Evolutionary conservation across 2,113 vertebrate species (phyloP).

Genomic region (Crotalus horridus): DNA sequence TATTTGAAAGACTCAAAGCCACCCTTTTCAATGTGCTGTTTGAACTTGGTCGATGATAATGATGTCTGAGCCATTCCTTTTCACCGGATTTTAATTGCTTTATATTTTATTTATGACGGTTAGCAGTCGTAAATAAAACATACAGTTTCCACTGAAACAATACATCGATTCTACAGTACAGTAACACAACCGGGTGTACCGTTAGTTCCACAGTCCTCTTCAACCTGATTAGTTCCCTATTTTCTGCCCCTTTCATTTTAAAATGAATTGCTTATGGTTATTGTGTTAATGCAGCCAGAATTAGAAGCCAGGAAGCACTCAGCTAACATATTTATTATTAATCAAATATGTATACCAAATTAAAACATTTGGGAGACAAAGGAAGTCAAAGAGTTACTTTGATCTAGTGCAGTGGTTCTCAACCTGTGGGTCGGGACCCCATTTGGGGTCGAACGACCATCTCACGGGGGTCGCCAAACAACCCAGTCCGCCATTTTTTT

Average conservation of each 20-base stretch:
- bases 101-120: background rate
- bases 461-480: too few relatives aligned
- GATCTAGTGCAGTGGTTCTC: background rate
- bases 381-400: background rate
- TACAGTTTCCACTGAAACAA: background rate
- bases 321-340: background rate
- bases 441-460: too few relatives aligned
- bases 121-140: background rate
- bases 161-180: background rate
- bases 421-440: too few relatives aligned
- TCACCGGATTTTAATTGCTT: background rate
- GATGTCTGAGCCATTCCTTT: background rate
- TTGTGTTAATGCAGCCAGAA: background rate
- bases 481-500: too few relatives aligned
- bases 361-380: background rate
- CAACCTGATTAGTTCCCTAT: background rate
- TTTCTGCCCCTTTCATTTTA: background rate
- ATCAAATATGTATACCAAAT: background rate
- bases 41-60: background rate
- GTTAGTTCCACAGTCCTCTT: background rate
- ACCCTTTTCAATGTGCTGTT: background rate
- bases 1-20: background rate
- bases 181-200: background rate
- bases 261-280: background rate
- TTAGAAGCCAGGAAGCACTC: background rate